Evolutionary conservation across 2,113 vertebrate genomes (phyloP), one percentile per base, ranked within the genome.

Genomic region (Columba livia): DNA sequence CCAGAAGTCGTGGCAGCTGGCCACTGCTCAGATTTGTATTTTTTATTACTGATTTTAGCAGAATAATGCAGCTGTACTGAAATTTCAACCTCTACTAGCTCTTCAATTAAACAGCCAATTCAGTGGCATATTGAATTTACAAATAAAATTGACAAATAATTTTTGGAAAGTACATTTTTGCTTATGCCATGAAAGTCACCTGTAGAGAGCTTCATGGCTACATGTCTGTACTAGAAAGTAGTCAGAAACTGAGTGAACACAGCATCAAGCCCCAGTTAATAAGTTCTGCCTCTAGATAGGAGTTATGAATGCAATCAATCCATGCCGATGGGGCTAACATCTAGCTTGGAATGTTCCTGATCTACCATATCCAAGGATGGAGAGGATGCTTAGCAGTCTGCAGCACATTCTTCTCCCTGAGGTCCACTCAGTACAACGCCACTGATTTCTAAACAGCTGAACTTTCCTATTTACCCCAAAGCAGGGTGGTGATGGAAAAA

Each of bases 41-140:
- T 88, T 88, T 88, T 11, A n/a, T 54, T 57, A 83, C 10, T 65
- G 34, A 72, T 72, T 85, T 82, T 60, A 84, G 7, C 25, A 40
- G 25, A 56, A 56, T 31, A 40, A 88, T 64, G 40, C 6, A 72
- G 12, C 0, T 0, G 12, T 16, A 29, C n/a, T 36, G 15, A 91
- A 93, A 54, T 66, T 66, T 42, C 42, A 72, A 1, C 53, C 60
- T 72, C 40, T 72, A 24, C 29, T 65, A 15, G 3, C 34, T 80
- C 47, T 82, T 70, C 80, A 79, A 9, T 14, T 67, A 82, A 71
- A 29, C 19, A 75, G 48, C 14, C 36, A 40, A 64, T 54, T 58
- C 38, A 21, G 21, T 54, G 57, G 4, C 9, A 31, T 28, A 36
- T 40, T 66, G 60, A 94, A 38, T 24, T 51, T 36, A n/a, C 9